Base-by-base conservation (phyloP, 2,113 vertebrate species). In the Heloderma charlesbogerti region DNA sequence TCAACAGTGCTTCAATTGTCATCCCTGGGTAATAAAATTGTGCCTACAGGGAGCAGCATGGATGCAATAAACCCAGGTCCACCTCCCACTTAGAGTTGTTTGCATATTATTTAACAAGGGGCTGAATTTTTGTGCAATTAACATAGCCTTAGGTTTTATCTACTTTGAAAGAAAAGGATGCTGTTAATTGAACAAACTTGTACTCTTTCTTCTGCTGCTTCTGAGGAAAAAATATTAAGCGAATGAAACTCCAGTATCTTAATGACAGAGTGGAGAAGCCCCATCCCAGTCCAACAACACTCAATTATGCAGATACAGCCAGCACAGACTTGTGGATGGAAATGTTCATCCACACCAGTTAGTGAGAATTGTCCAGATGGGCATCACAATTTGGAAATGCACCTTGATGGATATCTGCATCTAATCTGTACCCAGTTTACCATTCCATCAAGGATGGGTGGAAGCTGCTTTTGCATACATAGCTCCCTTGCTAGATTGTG, bases 1-100 rank as follows among this genome's bases (percentile, higher is more conserved):
- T 81, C 87, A 88, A 81, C 87, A 88, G 77, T 51, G 75, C 87
- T 88, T 69, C 77, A 51, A 20, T 81, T 88, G 60, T 81, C 66
- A 80, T 66, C 45, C 29, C 77, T 48, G 51, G 13, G 12, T 54
- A 57, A 69, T 43, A 60, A 87, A 60, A 77, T 57, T 87, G 25
- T 60, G 72, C 75, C 77, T 67, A 48, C 60, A 79, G 43, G 34
- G 31, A 69, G 25, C 34, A 34, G 31, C 63, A 81, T 29, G 10
- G 78, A 27, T 25, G 20, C 27, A n/a, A 34, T 37, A 81, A 69
- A 69, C 10, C 63, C 34, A 71, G 43, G 9, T 69, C 63, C 60
- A 77, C 63, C 34, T 88, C 77, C 78, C 60, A 80, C 72, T 60
- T n/a, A 16, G 86, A 87, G 71, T 6, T 43, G 51, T n/a, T 60